These are phyloP conservation scores for Cyphomyrus discorhynchus DNA, from an alignment of 2,113 vertebrate species.

Conservation along the genomic window DNA sequence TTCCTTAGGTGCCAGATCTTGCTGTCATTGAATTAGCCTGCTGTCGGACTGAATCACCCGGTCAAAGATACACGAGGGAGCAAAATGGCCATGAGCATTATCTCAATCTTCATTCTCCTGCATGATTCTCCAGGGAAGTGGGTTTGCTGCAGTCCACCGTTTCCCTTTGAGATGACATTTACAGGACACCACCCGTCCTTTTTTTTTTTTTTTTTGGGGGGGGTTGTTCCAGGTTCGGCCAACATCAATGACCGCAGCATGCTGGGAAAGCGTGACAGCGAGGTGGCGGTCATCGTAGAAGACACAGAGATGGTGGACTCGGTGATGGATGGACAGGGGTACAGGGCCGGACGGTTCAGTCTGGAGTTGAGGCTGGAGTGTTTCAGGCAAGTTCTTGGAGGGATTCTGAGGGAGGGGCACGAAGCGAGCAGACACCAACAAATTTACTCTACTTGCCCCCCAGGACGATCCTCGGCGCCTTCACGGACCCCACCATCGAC, in stretches of 20 bases:
- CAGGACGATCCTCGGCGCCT: conserved; percentile 82
- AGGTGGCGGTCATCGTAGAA: conserved; percentile 84
- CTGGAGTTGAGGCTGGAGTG: conserved; percentile 82
- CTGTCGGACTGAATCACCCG: conserved; percentile 12
- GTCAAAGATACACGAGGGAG: not conserved
- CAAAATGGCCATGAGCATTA: not conserved
- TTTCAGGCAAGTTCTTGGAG: conserved; percentile 69
- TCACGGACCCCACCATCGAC: conserved; percentile 66
- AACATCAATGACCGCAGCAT: conserved; percentile 98
- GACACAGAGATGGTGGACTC: conserved; percentile 72
- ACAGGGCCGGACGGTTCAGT: conserved; percentile 74
- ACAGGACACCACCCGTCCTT: not conserved
- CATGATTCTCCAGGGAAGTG: not conserved
- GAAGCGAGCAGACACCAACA: not conserved
- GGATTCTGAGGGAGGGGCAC: not conserved
- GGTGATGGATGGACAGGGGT: conserved; percentile 78
- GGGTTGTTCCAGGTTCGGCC: conserved; percentile 73
- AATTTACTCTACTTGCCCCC: conserved; percentile 4
- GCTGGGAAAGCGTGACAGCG: conserved; percentile 95
- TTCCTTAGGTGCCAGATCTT: conserved; percentile 13
- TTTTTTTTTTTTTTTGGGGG: not conserved
- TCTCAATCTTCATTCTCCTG: not conserved
- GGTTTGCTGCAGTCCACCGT: not conserved
- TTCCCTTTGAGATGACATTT: not conserved
- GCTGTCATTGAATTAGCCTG: conserved; percentile 26